Evolutionary conservation across 2,113 vertebrate species (phyloP).

Genomic region (Speoplatyrhinus poulsoni): DNA sequence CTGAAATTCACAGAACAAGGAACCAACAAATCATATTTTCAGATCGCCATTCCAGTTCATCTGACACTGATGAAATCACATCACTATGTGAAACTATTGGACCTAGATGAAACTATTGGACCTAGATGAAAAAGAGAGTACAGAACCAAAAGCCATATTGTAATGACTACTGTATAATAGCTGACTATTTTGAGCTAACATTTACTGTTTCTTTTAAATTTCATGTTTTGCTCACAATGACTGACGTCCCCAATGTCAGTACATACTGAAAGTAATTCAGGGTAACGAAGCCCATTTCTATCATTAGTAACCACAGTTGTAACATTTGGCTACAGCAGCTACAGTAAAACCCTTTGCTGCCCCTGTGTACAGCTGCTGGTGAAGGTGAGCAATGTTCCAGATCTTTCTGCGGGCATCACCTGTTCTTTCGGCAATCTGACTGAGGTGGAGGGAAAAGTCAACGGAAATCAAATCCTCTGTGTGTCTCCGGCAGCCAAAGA

Average conservation of each 20-base stretch:
- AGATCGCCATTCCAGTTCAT: slow-evolving; percentile 20
- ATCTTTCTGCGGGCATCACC: slow-evolving; percentile 86
- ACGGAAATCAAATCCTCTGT: slow-evolving; percentile 88
- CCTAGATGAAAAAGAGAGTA: neutral
- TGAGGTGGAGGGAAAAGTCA: slow-evolving; percentile 89
- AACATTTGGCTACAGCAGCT: neutral
- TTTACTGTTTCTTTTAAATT: neutral
- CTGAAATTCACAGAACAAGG: slow-evolving; percentile 23
- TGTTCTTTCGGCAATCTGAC: slow-evolving; percentile 97
- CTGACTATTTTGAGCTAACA: neutral
- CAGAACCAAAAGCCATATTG: neutral
- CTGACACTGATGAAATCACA: neutral
- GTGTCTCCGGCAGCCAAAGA: slow-evolving; percentile 89
- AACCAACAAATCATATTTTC: slow-evolving; percentile 31
- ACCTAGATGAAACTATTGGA: neutral
- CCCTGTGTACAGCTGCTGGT: slow-evolving; percentile 83
- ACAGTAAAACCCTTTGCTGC: neutral
- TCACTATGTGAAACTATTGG: neutral
- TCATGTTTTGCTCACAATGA: neutral
- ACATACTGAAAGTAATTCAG: neutral
- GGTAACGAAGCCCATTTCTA: too few species aligned
- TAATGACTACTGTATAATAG: neutral
- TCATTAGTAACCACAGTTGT: neutral
- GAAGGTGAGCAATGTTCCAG: slow-evolving; percentile 88
- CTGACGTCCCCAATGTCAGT: neutral